Evolutionary conservation across 2,888 invertebrate genomes (phyloP).

Genomic region (Catocala sponsa): DNA sequence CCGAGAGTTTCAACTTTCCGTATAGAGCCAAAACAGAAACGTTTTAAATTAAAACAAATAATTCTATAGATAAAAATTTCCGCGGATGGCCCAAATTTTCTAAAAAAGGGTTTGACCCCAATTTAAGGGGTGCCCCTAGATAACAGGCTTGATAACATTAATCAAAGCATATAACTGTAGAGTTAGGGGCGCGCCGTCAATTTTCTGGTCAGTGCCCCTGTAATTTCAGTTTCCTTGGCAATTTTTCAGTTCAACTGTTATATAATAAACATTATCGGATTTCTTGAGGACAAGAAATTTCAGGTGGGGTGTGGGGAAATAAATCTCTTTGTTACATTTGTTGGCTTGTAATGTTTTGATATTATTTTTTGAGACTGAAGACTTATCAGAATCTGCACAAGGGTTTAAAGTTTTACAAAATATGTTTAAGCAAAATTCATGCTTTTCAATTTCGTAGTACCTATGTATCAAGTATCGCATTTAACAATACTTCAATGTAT

Average conservation of each 20-base stretch:
- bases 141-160: slow-evolving; percentile 84
- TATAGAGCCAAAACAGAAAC: slow-evolving; percentile 41
- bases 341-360: not conserved
- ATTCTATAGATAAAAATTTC: slow-evolving; percentile 62
- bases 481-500: too few species aligned
- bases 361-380: not conserved
- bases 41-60: slow-evolving; percentile 53
- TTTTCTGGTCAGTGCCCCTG: slow-evolving; percentile 83
- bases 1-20: slow-evolving; percentile 15
- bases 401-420: too few species aligned
- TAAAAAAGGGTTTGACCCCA: slow-evolving; percentile 69
- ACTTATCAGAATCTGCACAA: not conserved
- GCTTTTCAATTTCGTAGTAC: too few species aligned
- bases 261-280: slow-evolving; percentile 67
- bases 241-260: slow-evolving; percentile 78
- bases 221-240: slow-evolving; percentile 78
- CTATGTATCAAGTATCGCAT: too few species aligned
- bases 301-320: slow-evolving; percentile 27
- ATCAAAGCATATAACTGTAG: slow-evolving; percentile 78
- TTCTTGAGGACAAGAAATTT: slow-evolving; percentile 25
- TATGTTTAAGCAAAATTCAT: too few species aligned
- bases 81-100: slow-evolving; percentile 35
- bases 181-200: slow-evolving; percentile 68
- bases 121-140: slow-evolving; percentile 74
- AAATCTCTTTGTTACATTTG: slow-evolving; percentile 25